Conservation (phyloP, 2,113 vertebrate species). For the Heteronetta atricapilla region DNA sequence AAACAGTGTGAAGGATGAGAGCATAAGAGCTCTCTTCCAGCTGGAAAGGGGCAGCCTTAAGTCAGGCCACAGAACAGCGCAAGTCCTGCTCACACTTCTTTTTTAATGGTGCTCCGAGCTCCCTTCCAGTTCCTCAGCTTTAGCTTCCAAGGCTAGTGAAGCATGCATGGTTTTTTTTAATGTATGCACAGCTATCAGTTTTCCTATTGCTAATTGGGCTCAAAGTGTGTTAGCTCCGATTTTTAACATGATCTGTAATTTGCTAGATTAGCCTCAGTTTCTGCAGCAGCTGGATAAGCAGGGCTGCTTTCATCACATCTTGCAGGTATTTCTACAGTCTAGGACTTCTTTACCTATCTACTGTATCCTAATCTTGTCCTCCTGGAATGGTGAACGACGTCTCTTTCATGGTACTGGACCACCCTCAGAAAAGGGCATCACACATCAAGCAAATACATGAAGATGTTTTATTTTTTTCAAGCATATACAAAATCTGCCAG, state of each 20-base stretch:
- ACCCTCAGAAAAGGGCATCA: not conserved
- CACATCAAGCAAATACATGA: not conserved
- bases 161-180: not conserved
- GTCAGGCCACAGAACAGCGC: constrained; percentile 21
- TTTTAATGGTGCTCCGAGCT: not conserved
- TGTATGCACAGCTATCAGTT: not conserved
- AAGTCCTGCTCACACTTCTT: not conserved
- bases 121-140: not conserved
- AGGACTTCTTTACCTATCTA: not conserved
- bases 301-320: not conserved
- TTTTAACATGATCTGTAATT: constrained; percentile 47
- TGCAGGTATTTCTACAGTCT: not conserved
- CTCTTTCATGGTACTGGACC: not conserved
- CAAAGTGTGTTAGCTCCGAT: constrained; percentile 19
- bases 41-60: constrained; percentile 53
- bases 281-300: not conserved
- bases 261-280: constrained; percentile 14
- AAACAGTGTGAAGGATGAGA: not conserved
- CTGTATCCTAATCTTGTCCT: not conserved
- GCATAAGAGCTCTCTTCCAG: constrained; percentile 27
- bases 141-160: constrained; percentile 12
- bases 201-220: constrained; percentile 27
- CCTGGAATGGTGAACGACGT: not conserved
- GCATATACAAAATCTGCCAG: not conserved
- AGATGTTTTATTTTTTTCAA: constrained; percentile 3